A percentile compares a stretch with the other conserved stretches of the same genome.
These are phyloP conservation scores for Orthosia gothica DNA, from an alignment of 2,888 invertebrate species.

Conservation along the genomic window DNA sequence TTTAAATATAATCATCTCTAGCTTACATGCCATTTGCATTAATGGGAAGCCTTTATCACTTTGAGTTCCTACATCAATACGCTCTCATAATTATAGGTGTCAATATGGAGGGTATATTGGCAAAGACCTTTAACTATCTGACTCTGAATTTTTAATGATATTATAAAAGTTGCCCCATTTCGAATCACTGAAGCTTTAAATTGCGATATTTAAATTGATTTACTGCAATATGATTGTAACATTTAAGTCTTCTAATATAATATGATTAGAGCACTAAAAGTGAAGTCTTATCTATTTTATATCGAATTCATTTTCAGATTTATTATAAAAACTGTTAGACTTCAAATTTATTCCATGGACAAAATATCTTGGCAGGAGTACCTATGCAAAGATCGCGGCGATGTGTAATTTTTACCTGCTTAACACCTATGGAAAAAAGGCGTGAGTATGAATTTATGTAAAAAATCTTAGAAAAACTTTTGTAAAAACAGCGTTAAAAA, in stretches of 20 bases:
- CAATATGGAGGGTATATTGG: background rate
- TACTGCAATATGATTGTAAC: background rate
- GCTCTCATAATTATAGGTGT: background rate
- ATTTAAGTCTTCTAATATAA: no score
- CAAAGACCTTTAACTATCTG: conserved; percentile 10
- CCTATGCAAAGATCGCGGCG: no score
- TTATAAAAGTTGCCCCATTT: background rate
- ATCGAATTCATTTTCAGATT: background rate
- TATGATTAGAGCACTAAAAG: background rate
- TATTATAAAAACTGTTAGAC: background rate
- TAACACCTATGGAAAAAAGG: no score
- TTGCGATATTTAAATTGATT: conserved; percentile 2
- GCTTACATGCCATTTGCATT: conserved; percentile 26
- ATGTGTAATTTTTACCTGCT: no score
- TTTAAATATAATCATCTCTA: background rate
- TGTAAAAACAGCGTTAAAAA: no score
- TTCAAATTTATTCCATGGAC: background rate
- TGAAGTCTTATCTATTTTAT: background rate
- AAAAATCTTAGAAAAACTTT: no score
- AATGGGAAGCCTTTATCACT: conserved; percentile 10
- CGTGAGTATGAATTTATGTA: no score
- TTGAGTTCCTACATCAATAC: background rate
- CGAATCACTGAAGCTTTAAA: background rate
- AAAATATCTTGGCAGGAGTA: background rate
- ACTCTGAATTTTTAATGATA: conserved; percentile 18